Evolutionary conservation across 2,888 invertebrate genomes (phyloP).

Genomic region (Volucella bombylans): DNA sequence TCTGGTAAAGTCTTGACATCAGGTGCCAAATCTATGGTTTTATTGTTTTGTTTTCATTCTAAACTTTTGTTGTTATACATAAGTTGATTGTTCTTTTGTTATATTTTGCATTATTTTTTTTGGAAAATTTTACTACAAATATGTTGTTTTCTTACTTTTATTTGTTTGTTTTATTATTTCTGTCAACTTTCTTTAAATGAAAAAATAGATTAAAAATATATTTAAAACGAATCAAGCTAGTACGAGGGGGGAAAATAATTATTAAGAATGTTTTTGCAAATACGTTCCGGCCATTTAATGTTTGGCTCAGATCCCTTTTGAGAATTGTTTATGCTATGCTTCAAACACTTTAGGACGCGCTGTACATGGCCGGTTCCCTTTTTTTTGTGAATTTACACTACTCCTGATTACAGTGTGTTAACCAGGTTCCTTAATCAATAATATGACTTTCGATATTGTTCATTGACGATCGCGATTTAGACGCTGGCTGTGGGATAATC

Average conservation of each 20-base stretch:
- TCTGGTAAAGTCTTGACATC: too few species aligned
- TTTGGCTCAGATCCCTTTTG: conserved; percentile 36
- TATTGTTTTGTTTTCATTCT: conserved; percentile 1
- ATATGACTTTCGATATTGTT: conserved; percentile 83
- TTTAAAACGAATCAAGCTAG: conserved; percentile 18
- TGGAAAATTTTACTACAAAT: conserved; percentile 54
- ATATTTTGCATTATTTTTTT: conserved; percentile 20
- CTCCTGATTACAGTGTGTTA: conserved; percentile 35
- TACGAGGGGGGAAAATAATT: conserved; percentile 28
- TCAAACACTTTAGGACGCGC: conserved; percentile 56
- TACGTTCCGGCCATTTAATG: conserved; percentile 63
- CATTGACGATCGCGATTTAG: conserved; percentile 79
- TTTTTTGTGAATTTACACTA: conserved; percentile 66
- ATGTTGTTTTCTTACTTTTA: conserved; percentile 23
- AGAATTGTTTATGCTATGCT: conserved; percentile 51
- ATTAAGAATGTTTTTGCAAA: conserved; percentile 68
- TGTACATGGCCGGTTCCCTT: conserved; percentile 53
- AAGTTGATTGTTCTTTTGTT: conserved; percentile 18
- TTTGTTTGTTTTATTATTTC: conserved; percentile 10
- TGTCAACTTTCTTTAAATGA: conserved; percentile 21
- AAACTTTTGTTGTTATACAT: conserved; percentile 17
- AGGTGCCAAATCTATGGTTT: too few species aligned
- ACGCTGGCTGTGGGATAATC: conserved; percentile 92
- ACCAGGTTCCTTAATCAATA: conserved; percentile 77
- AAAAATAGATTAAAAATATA: conserved; percentile 44